A percentile compares a stretch with the other conserved stretches of the same genome.
Evolutionary conservation across 2,797 vertebrate genomes (phyloP).

Genomic region (Loris lydekkerianus): DNA sequence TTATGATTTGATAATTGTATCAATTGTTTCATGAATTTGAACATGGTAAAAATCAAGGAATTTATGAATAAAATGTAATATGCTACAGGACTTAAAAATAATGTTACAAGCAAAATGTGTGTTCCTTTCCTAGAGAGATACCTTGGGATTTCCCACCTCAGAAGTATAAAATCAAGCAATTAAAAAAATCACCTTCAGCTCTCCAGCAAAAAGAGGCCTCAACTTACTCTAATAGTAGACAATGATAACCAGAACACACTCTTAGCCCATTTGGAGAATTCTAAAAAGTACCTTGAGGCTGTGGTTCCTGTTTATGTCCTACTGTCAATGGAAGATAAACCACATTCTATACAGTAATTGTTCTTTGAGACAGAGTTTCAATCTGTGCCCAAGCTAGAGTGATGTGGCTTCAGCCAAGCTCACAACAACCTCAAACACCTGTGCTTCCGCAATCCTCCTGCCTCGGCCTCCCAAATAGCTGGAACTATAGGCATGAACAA

Average conservation of each 20-base stretch:
- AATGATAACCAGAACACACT: not conserved
- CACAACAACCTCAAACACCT: too few relatives aligned
- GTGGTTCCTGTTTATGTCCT: too few relatives aligned
- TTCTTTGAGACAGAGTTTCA: too few relatives aligned
- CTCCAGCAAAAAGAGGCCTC: not conserved
- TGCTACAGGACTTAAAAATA: not conserved
- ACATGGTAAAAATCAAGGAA: not conserved
- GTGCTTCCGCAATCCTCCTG: too few relatives aligned
- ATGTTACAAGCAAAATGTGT: not conserved
- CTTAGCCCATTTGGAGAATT: not conserved
- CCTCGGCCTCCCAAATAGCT: too few relatives aligned
- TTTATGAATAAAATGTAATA: constrained; percentile 34
- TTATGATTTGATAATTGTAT: not conserved
- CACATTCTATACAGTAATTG: too few relatives aligned
- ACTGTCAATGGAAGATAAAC: too few relatives aligned
- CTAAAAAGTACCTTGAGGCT: not conserved
- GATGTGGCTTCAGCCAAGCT: too few relatives aligned
- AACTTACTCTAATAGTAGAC: not conserved
- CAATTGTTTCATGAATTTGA: not conserved
- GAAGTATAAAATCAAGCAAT: not conserved
- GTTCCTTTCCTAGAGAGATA: not conserved
- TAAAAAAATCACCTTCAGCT: not conserved
- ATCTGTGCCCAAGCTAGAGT: too few relatives aligned
- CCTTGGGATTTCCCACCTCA: not conserved
- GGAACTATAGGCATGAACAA: too few relatives aligned